Conservation (phyloP, 2,888 invertebrate genomes). For the Lasius platythorax region DNA sequence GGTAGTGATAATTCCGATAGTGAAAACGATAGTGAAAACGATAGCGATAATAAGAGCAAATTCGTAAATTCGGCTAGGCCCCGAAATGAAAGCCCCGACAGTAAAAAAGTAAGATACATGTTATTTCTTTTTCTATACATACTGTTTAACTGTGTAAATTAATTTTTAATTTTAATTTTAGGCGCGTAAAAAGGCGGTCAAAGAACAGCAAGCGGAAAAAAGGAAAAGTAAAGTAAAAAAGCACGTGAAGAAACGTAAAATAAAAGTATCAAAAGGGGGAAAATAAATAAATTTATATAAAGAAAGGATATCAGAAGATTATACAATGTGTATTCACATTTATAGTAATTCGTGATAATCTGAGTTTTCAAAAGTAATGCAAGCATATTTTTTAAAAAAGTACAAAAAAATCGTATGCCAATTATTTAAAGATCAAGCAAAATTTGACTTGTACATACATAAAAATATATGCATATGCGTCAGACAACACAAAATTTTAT, state of each 20-base stretch:
- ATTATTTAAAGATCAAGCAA: neutral
- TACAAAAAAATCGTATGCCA: neutral
- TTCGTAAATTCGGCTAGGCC: constrained; percentile 90
- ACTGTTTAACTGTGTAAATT: constrained; percentile 9
- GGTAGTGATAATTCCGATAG: constrained; percentile 77
- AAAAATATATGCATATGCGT: neutral
- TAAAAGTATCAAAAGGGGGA: constrained; percentile 86
- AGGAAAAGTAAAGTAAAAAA: constrained; percentile 96
- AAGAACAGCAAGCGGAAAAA: constrained; percentile 95
- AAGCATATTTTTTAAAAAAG: neutral
- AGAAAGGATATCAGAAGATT: neutral
- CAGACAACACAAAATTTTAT: neutral
- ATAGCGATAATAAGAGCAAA: constrained; percentile 85
- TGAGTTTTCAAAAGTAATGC: neutral
- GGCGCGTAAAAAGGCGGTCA: constrained; percentile 95
- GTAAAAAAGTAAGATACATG: constrained; percentile 88
- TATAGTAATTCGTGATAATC: neutral
- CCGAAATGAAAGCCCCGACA: constrained; percentile 93
- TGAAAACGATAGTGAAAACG: constrained; percentile 63
- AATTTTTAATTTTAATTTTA: constrained; percentile 68
- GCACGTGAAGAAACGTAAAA: constrained; percentile 96
- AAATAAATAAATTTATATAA: constrained; percentile 63
- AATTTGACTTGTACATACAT: neutral
- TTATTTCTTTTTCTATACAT: constrained; percentile 12
- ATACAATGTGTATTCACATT: neutral